These are phyloP conservation scores for Aphelenchoides fujianensis DNA, from an alignment of 1,140 invertebrate genomes.

Conservation along the genomic window DNA sequence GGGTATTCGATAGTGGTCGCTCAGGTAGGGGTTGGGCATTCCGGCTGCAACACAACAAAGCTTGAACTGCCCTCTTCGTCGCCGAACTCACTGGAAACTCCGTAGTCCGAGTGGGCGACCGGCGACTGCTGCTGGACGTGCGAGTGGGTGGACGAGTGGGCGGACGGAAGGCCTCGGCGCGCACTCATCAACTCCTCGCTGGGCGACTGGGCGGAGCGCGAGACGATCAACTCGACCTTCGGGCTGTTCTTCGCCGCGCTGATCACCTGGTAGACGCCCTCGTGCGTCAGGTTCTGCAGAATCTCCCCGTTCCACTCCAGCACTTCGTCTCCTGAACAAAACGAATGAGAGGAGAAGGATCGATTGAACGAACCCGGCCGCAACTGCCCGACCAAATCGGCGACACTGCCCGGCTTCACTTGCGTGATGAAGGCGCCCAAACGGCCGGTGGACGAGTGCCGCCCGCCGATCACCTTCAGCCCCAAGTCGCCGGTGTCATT, in stretches of 20 bases:
- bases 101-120: constrained; percentile 6
- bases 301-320: constrained; percentile 92
- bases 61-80: background rate
- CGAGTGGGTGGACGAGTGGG: background rate
- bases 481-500: constrained; percentile 67
- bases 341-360: too few relatives aligned
- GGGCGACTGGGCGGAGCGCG: constrained; percentile 64
- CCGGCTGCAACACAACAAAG: constrained; percentile 7
- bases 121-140: constrained; percentile 6
- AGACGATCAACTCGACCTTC: constrained; percentile 89
- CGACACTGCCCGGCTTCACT: constrained; percentile 91
- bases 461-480: constrained; percentile 89
- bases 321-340: constrained; percentile 75
- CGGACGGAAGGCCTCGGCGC: background rate
- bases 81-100: constrained; percentile 11
- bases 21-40: background rate
- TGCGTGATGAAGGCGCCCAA: constrained; percentile 90
- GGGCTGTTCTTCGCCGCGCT: constrained; percentile 86
- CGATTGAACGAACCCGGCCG: constrained; percentile 73
- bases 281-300: constrained; percentile 80
- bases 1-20: constrained; percentile 22
- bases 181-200: constrained; percentile 44
- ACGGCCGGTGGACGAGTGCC: constrained; percentile 70
- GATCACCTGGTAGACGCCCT: constrained; percentile 90
- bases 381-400: constrained; percentile 87